Percentiles rank a stretch among this genome's conserved stretches.
phyloP scores from a whole-genome alignment of 2,797 vertebrate species.

The Discoglossus pictus region DNA sequence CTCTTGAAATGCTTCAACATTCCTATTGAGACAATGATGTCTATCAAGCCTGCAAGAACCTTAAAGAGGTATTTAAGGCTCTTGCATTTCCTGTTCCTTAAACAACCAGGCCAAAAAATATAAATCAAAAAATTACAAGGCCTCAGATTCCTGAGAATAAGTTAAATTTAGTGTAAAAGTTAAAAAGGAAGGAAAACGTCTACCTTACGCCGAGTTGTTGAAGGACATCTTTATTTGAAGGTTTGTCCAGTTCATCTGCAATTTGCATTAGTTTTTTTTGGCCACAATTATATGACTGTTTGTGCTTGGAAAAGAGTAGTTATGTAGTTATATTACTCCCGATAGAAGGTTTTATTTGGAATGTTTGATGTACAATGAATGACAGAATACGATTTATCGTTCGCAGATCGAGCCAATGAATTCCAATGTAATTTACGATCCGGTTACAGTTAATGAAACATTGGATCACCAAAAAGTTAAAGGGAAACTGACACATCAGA shows the following conservation, averaged over 20 bases:
- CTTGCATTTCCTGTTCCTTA: conserved; percentile 6
- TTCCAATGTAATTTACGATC: conserved; percentile 17
- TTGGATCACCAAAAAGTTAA: no score
- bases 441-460: conserved; percentile 6
- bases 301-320: no score
- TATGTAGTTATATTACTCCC: no score
- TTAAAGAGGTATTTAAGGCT: conserved; percentile 5
- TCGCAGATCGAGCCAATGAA: conserved; percentile 24
- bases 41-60: conserved; percentile 10
- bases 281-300: no score
- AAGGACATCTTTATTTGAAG: conserved; percentile 34
- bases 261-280: conserved; percentile 23
- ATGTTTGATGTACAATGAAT: no score
- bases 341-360: no score
- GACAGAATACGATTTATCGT: no score
- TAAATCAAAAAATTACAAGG: conserved; percentile 25
- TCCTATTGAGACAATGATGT: conserved; percentile 7
- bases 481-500: no score
- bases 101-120: conserved; percentile 15
- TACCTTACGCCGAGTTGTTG: conserved; percentile 5
- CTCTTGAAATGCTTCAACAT: background rate
- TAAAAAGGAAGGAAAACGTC: conserved; percentile 17
- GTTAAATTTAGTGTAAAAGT: background rate
- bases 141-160: conserved; percentile 4
- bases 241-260: conserved; percentile 12